phyloP scores from a whole-genome alignment of 1,140 invertebrate genomes.

The Papilio machaon region DNA sequence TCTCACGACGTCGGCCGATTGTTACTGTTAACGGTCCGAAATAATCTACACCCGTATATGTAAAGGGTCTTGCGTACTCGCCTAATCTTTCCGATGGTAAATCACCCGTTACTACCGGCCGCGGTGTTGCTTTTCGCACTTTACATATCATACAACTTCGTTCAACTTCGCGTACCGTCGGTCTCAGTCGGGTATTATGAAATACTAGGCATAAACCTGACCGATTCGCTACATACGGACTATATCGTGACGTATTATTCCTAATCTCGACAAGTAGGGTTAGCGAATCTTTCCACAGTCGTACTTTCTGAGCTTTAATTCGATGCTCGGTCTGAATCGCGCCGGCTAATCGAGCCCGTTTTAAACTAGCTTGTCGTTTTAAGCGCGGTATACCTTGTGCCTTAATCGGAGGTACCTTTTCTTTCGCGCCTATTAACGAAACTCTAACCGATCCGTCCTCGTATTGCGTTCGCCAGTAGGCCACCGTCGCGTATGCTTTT shows the following conservation, averaged over 20 bases:
- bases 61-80: slow-evolving; percentile 44
- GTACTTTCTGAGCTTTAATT: no score
- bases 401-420: slow-evolving; percentile 51
- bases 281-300: no score
- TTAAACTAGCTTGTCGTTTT: no score
- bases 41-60: slow-evolving; percentile 47
- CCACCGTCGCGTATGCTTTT: no score
- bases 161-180: no score
- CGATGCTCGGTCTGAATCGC: no score
- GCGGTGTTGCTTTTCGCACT: not conserved
- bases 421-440: slow-evolving; percentile 42
- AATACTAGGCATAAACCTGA: no score
- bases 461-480: no score
- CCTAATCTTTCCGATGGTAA: slow-evolving; percentile 7
- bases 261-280: slow-evolving; percentile 24
- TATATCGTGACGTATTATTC: slow-evolving; percentile 15
- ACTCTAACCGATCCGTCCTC: slow-evolving; percentile 27
- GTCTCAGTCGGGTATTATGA: no score
- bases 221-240: no score
- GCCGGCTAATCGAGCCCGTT: no score
- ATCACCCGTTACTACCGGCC: slow-evolving; percentile 6
- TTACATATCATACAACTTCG: not conserved
- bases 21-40: slow-evolving; percentile 50
- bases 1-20: slow-evolving; percentile 41
- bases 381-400: slow-evolving; percentile 44